Base-by-base conservation (phyloP, 2,888 invertebrate species). In the Zeuzera pyrina region DNA sequence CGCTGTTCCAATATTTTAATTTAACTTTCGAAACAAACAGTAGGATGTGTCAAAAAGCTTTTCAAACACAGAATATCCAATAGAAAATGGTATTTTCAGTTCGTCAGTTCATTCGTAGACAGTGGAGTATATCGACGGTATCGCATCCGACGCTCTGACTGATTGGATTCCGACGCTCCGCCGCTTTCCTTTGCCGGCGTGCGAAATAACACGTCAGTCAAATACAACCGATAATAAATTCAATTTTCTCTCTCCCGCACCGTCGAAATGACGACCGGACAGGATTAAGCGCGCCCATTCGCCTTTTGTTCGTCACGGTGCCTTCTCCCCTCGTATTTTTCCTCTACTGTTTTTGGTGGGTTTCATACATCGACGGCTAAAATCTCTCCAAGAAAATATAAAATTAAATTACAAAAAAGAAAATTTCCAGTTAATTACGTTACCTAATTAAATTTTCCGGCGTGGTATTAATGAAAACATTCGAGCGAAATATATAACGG, bases 141-240 rank as follows among this genome's bases (percentile, higher is more conserved):
- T 65, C 69, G 67, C 53, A 66, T 65, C 57, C 65, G 61, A 48
- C 56, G 52, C n/a, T 47, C 57, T 65, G 73, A 71, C 76, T 83
- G 81, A 81, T 81, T 81, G 77, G 76, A 57, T 57, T 39, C 45
- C 44, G 45, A 46, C 41, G 68, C 68, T 62, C 62, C 58, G 51
- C 48, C 50, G 52, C 57, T 61, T 57, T 70, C 56, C 68, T 72
- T 66, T 60, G 57, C 54, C 54, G 54, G 58, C 70, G 78, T 71
- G 77, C 76, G 78, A 79, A 81, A 81, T 79, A 81, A 78, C 79
- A 79, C 72, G 81, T 81, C 81, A 79, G 67, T 81, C 81, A 81
- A 78, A 79, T 64, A 76, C 71, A 69, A 70, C 65, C 69, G 70
- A 78, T 83, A 77, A 81, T 81, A 83, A 81, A 83, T 83, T 81